Percentiles rank a stretch among this genome's conserved stretches.
Conservation (phyloP, 2,797 vertebrate species). For the Dicrostonyx torquatus region DNA sequence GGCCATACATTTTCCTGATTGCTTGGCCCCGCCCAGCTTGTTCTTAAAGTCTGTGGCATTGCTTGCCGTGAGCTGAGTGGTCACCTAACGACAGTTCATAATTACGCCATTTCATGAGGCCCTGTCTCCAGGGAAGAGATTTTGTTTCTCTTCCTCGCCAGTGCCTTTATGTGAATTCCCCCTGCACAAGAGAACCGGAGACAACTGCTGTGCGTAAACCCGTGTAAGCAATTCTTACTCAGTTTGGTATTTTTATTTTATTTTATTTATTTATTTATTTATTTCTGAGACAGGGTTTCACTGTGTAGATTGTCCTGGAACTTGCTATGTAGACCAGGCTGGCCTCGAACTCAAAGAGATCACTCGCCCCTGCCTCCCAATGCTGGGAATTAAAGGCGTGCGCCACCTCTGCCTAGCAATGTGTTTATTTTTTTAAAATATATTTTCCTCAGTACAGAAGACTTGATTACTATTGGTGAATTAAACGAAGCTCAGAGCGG, state of each 20-base stretch:
- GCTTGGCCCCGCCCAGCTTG: conserved; percentile 62
- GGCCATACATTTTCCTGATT: conserved; percentile 65
- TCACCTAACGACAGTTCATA: conserved; percentile 81
- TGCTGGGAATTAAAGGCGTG: not conserved
- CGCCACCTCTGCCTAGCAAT: not conserved
- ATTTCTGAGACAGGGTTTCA: not conserved
- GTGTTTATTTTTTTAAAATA: not conserved
- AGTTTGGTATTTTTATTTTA: conserved; percentile 9
- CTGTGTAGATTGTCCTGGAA: not conserved
- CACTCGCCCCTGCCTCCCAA: not conserved
- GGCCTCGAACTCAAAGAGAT: not conserved
- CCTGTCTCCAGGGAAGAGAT: conserved; percentile 79
- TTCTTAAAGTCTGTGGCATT: conserved; percentile 72
- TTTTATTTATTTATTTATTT: not conserved
- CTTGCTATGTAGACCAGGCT: not conserved
- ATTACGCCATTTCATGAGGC: conserved; percentile 72
- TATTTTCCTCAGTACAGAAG: conserved; percentile 60
- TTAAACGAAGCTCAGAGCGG: not conserved
- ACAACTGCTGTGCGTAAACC: conserved; percentile 14
- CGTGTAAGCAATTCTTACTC: conserved; percentile 70
- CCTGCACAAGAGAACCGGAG: not conserved
- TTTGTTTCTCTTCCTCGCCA: conserved; percentile 64
- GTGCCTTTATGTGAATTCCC: conserved; percentile 64
- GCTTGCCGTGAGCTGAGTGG: conserved; percentile 74
- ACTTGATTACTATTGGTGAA: conserved; percentile 56